Conservation (phyloP, 1,140 invertebrate species). For the Drosophila lacertosa region DNA sequence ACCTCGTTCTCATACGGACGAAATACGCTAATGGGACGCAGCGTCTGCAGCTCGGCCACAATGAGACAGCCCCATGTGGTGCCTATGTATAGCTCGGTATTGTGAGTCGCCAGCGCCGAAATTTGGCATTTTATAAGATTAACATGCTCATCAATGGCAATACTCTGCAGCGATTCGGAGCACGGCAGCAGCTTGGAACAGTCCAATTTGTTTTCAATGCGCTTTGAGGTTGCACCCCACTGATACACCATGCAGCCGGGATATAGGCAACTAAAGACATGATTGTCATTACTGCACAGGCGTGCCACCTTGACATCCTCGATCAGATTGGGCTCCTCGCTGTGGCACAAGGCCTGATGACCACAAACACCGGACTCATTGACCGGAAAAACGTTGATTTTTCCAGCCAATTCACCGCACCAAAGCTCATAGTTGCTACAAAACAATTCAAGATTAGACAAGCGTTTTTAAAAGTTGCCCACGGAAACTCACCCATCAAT, state of each 20-base stretch:
- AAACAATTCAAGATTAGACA: not conserved
- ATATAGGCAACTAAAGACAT: constrained; percentile 92
- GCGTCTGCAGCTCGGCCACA: constrained; percentile 91
- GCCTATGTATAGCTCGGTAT: constrained; percentile 92
- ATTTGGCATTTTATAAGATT: constrained; percentile 93
- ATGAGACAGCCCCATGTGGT: constrained; percentile 96
- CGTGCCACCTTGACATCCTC: constrained; percentile 87
- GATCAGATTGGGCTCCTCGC: constrained; percentile 77
- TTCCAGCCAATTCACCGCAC: constrained; percentile 91
- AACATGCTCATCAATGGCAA: constrained; percentile 94
- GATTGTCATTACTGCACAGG: constrained; percentile 86
- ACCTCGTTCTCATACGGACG: constrained; percentile 95
- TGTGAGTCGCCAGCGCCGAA: constrained; percentile 90
- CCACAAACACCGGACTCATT: constrained; percentile 86
- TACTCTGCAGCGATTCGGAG: constrained; percentile 95
- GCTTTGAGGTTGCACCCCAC: constrained; percentile 89
- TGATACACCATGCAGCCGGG: constrained; percentile 93
- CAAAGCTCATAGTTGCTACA: constrained; percentile 87
- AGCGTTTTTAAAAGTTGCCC: not conserved
- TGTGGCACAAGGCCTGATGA: constrained; percentile 84
- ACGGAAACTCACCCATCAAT: constrained; percentile 84
- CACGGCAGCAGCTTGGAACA: constrained; percentile 96
- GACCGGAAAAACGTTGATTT: constrained; percentile 88
- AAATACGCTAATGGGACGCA: constrained; percentile 95
- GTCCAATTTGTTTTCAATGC: constrained; percentile 92